Conservation (phyloP, 2,797 vertebrate genomes). For the Amazona ochrocephala region DNA sequence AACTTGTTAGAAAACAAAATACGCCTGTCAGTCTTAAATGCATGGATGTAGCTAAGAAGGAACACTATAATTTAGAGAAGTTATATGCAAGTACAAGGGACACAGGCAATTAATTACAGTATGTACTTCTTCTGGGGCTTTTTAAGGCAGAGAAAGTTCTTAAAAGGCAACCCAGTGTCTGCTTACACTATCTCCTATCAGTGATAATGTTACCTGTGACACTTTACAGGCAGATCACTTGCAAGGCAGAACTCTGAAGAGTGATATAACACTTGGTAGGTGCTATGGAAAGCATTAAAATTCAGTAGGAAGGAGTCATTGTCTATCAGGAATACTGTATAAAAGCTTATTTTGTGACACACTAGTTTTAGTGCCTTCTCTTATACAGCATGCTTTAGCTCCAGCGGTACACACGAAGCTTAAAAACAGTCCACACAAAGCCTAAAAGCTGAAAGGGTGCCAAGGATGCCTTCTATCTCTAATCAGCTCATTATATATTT, state of each 20-base stretch:
- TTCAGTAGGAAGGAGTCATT: background rate
- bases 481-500: fast-evolving
- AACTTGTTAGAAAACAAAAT: background rate
- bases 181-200: background rate
- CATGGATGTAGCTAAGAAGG: background rate
- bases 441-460: background rate
- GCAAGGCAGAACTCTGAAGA: background rate
- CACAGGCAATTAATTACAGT: background rate
- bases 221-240: background rate
- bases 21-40: background rate
- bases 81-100: background rate
- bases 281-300: background rate
- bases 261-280: fast-evolving
- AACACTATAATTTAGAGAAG: background rate
- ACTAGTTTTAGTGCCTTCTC: background rate
- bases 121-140: background rate
- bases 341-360: background rate
- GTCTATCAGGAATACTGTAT: background rate
- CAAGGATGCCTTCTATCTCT: background rate
- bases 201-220: background rate
- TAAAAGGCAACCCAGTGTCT: background rate
- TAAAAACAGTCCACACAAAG: background rate
- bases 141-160: background rate
- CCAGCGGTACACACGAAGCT: background rate
- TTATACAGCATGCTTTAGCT: background rate